These are phyloP conservation scores for Platycheirus albimanus DNA, from an alignment of 2,888 invertebrate species.

Conservation along the genomic window DNA sequence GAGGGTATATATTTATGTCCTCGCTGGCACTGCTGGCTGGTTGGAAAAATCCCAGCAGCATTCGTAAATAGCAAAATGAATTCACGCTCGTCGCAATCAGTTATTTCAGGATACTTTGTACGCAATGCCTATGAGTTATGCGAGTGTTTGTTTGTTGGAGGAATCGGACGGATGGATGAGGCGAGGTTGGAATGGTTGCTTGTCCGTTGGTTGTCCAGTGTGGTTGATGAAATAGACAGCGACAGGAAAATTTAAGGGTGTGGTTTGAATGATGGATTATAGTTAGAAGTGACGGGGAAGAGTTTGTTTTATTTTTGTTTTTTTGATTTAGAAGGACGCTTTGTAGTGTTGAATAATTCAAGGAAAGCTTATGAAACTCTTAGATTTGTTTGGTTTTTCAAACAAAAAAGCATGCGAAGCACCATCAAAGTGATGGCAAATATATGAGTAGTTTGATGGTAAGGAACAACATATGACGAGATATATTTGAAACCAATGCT, in stretches of 20 bases:
- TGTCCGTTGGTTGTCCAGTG: not conserved
- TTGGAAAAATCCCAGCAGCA: conserved; percentile 7
- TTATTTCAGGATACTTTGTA: conserved; percentile 9
- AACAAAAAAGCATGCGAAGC: not conserved
- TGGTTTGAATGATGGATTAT: conserved; percentile 6
- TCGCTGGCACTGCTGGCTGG: too few species aligned
- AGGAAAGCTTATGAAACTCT: conserved; percentile 6
- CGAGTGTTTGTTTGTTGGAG: not conserved
- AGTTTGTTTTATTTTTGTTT: conserved; percentile 4
- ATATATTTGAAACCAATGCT: too few species aligned
- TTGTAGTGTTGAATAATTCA: conserved; percentile 1
- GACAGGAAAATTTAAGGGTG: conserved; percentile 9
- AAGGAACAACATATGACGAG: too few species aligned
- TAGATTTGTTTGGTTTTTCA: not conserved
- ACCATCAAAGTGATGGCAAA: not conserved
- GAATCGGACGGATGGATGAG: too few species aligned
- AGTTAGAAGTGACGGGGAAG: not conserved
- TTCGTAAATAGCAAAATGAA: conserved; percentile 8
- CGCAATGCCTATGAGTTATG: conserved; percentile 10
- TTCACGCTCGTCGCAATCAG: not conserved
- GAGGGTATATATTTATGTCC: conserved; percentile 17
- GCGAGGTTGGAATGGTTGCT: too few species aligned
- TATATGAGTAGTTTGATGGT: not conserved
- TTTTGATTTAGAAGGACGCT: conserved; percentile 16
- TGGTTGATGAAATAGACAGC: conserved; percentile 9